Conservation (phyloP, 1,140 invertebrate genomes). For the Aradophagus sp. region DNA sequence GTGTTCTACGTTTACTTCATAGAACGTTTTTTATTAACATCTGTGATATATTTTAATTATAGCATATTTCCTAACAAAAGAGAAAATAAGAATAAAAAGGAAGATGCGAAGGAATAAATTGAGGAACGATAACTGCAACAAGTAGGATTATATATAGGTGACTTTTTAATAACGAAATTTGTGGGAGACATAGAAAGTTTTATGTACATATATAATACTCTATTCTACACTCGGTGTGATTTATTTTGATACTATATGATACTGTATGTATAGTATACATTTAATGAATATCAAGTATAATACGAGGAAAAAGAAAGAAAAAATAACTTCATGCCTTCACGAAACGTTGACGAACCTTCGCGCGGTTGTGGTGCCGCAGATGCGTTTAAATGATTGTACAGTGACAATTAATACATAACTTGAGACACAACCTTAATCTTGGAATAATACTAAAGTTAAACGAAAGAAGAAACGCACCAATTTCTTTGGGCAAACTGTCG, state of each 20-base stretch:
- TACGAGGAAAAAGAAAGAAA: constrained; percentile 39
- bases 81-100: constrained; percentile 35
- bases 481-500: constrained; percentile 29
- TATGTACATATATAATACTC: constrained; percentile 71
- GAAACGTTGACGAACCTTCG: constrained; percentile 69
- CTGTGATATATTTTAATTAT: constrained; percentile 74
- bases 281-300: constrained; percentile 64
- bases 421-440: not conserved
- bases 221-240: constrained; percentile 73
- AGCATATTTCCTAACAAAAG: constrained; percentile 67
- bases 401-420: constrained; percentile 18
- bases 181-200: constrained; percentile 60
- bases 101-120: constrained; percentile 24
- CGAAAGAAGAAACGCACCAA: constrained; percentile 13
- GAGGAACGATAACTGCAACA: constrained; percentile 48
- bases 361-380: constrained; percentile 64
- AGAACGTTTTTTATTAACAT: constrained; percentile 71
- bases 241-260: constrained; percentile 73
- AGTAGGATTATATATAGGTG: constrained; percentile 56
- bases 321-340: constrained; percentile 72
- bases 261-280: constrained; percentile 66
- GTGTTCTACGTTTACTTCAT: constrained; percentile 61
- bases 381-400: constrained; percentile 22
- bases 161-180: constrained; percentile 61
- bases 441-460: not conserved